Base-by-base conservation (phyloP, 1,140 invertebrate genomes). In the Ladona fulva region DNA sequence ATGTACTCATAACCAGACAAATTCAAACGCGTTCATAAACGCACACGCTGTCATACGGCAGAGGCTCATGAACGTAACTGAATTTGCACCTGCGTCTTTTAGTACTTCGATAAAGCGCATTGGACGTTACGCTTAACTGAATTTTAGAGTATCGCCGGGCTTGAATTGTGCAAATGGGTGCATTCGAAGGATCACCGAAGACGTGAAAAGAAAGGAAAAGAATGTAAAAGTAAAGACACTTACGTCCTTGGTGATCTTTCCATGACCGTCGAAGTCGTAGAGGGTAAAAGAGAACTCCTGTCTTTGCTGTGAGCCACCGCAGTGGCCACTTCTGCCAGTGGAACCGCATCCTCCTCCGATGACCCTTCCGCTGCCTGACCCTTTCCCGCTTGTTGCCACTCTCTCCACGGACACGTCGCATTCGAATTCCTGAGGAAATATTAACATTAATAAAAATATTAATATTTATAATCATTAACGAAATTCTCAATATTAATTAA, bases 271-370 rank as follows among this genome's bases (percentile, higher is more conserved):
- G 83, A 97, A 92, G 85, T 96, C 94, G 83, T 96, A 97, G 75
- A 96, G 88, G 12, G 95, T 97, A 84, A 97, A 96, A 1, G 94
- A 95, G 87, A 96, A 96, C 84, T 97, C 94, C 81, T 95, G 89
- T 52, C 93, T 90, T 79, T 94, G 90, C 90, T 37, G 29, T 37
- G 89, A 80, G 89, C 89, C 22, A n/a, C n/a, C n/a, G 87, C 86
- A 29, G 87, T 86, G 82, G 88, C 88, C 22, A 87, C 85, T 25
- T 24, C 74, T 14, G 1, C 24, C 16, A 16, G 29, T 24, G 3
- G 74, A 75, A 85, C 78, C 85, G 84, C 76, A 86, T 83, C 78
- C 83, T 84, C 59, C 80, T 78, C 16, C 52, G 12, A 3, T 66
- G 52, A 52, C 44, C 44, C 86, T 87, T 0, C 84, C 81, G 79